Evolutionary conservation across 2,797 vertebrate species (phyloP).

Genomic region (Cryptoprocta ferox): DNA sequence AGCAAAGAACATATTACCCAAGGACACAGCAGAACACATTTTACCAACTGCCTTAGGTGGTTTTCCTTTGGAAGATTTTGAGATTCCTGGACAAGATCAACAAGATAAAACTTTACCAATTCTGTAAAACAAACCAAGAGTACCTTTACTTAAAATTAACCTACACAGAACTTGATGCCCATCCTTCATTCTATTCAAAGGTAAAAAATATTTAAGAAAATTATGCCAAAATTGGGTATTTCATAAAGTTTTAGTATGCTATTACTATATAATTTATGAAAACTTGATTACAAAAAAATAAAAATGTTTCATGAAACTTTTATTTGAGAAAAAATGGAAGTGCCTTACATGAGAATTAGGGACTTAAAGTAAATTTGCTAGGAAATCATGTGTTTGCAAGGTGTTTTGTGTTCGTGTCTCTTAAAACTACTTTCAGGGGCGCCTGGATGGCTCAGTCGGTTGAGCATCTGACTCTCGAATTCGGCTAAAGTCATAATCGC

Average conservation of each 20-base stretch:
- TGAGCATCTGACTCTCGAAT: neutral
- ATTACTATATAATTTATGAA: constrained; percentile 63
- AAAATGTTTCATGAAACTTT: constrained; percentile 17
- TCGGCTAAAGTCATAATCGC: neutral
- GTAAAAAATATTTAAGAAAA: constrained; percentile 46
- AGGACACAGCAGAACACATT: constrained; percentile 70
- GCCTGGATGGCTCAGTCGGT: neutral
- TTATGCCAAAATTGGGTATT: constrained; percentile 60
- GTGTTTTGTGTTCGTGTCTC: constrained; percentile 45
- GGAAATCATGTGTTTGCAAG: constrained; percentile 53
- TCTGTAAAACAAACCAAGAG: constrained; percentile 50
- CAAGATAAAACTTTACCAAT: constrained; percentile 66
- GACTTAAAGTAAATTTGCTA: constrained; percentile 53
- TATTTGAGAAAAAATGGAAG: constrained; percentile 64
- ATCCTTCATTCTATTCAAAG: constrained; percentile 33
- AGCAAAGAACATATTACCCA: constrained; percentile 72
- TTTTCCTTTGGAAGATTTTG: constrained; percentile 73
- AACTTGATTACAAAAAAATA: constrained; percentile 52
- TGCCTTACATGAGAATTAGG: constrained; percentile 70
- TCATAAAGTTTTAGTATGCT: constrained; percentile 46
- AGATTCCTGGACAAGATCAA: constrained; percentile 69
- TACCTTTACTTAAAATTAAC: constrained; percentile 41
- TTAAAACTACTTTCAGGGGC: neutral
- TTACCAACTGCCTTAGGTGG: constrained; percentile 68
- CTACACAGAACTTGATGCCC: constrained; percentile 41